Evolutionary conservation across 2,113 vertebrate species (phyloP).

Genomic region (Prionailurus viverrinus): DNA sequence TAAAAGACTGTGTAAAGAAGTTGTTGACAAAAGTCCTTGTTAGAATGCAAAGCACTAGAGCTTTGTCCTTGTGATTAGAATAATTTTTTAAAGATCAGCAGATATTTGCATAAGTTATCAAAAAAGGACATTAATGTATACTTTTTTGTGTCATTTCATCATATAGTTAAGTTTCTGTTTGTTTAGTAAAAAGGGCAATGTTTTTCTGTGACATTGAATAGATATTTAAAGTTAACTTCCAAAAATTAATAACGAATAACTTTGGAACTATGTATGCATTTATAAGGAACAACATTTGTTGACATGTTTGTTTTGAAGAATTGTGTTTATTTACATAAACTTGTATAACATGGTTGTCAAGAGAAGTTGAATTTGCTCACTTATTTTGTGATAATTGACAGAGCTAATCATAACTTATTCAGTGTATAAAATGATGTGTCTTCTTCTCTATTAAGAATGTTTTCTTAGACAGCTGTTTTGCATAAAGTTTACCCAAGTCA

Average conservation of each 20-base stretch:
- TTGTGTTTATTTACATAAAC: not conserved
- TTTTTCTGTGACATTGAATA: not conserved
- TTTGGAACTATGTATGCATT: not conserved
- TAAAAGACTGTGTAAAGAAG: not conserved
- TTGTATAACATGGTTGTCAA: not conserved
- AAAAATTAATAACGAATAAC: not conserved
- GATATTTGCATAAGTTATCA: conserved; percentile 28
- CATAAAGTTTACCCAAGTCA: not conserved
- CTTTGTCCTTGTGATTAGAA: not conserved
- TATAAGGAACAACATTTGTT: not conserved
- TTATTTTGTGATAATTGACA: conserved; percentile 33
- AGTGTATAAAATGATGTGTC: not conserved
- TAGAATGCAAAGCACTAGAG: not conserved
- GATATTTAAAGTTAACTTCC: not conserved
- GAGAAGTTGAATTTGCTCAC: conserved; percentile 38
- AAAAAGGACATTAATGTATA: not conserved
- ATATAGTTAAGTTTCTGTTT: not conserved
- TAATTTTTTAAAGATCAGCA: not conserved
- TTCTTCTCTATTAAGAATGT: not conserved
- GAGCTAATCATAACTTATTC: not conserved
- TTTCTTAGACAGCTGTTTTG: not conserved
- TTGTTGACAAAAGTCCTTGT: not conserved
- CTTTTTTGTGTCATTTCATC: not conserved
- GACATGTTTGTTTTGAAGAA: not conserved
- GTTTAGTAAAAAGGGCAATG: not conserved